A percentile compares a stretch with the other conserved stretches of the same genome.
Conservation (phyloP, 2,888 invertebrate species). For the Nomada hirtipes region DNA sequence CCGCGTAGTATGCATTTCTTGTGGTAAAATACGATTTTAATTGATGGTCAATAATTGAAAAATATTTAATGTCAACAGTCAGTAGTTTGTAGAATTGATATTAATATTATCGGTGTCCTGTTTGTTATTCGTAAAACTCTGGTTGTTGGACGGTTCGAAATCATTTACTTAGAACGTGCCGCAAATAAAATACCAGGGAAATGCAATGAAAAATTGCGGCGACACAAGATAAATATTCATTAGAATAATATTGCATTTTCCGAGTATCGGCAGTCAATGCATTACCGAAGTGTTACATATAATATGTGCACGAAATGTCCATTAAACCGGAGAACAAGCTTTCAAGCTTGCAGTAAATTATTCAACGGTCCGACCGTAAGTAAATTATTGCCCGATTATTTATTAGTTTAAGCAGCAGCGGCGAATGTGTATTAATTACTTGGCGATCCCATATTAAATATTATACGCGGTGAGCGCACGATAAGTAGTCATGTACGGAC, state of each 20-base stretch:
- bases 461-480: conserved; percentile 31
- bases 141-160: too few species aligned
- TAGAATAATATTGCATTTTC: not conserved
- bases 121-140: too few species aligned
- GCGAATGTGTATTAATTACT: conserved; percentile 35
- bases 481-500: conserved; percentile 31
- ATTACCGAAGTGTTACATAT: not conserved
- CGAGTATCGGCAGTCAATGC: not conserved
- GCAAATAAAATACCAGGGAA: not conserved
- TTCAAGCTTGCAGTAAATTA: conserved; percentile 11
- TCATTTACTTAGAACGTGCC: not conserved
- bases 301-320: not conserved
- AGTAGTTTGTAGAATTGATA: too few species aligned
- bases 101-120: too few species aligned
- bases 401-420: conserved; percentile 26
- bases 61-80: not conserved
- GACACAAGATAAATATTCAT: not conserved
- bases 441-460: conserved; percentile 30
- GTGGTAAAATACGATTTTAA: not conserved
- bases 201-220: not conserved
- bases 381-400: conserved; percentile 45
- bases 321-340: conserved; percentile 4
- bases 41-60: not conserved
- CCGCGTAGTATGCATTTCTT: not conserved
- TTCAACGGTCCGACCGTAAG: conserved; percentile 17